Evolutionary conservation across 2,888 invertebrate genomes (phyloP), one percentile per base, ranked within the genome.

Genomic region (Hermaeophaga mercurialis): DNA sequence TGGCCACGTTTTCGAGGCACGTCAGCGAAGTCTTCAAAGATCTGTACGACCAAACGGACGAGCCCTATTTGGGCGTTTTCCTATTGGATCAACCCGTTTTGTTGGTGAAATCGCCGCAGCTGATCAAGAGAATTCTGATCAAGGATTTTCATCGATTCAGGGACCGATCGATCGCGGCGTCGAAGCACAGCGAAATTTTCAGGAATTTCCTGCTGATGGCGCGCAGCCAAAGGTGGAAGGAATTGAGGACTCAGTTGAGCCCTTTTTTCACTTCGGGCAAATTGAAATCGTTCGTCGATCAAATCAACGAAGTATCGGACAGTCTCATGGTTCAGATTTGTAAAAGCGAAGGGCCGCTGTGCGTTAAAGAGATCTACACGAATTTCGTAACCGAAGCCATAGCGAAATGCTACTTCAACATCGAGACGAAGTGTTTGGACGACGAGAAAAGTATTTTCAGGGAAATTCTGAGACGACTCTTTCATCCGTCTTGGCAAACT

Each of bases 221-320:
- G 47, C 78, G 77, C 54, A 81, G 80, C 49, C 78, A 79, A 0
- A 76, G 78, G 1, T 85, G 84, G 85, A 82, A 79, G 64, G 73
- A 72, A 33, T 66, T 82, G 11, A 73, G 85, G 15, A 66, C 76
- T 0, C 82, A 81, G 61, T 69, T 84, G 24, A 79, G 81, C 0
- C 83, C 84, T 0, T 79, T 81, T 0, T 80, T 84, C 65, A 81
- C 83, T 1, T 78, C 80, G 1, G 82, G 81, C 12, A 84, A 84
- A 69, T 71, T 85, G 54, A 83, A 80, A 66, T 71, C 68, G 31
- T 82, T 84, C 82, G 75, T 80, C 17, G 75, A 76, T 0, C 66
- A 80, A 9, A 77, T 82, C 59, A 63, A 75, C 6, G 34, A 14
- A 7, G 38, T 56, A 14, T 39, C 33, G 3, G 54, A 34, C 7